Base-by-base conservation (phyloP, 2,113 vertebrate species). In the Limnothrissa miodon region DNA sequence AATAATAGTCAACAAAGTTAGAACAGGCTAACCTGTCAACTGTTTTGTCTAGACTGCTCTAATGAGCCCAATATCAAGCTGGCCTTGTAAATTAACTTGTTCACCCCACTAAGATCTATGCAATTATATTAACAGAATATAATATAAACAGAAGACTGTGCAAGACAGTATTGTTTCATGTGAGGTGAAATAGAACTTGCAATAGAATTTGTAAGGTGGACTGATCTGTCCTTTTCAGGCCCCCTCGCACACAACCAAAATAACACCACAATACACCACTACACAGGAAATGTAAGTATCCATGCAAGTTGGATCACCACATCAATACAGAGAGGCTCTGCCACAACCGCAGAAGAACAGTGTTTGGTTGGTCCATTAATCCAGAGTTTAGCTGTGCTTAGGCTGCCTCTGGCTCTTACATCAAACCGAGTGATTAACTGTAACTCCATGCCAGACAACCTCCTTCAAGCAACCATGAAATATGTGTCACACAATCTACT, bases 391-490 rank as follows among this genome's bases (percentile, higher is more conserved):
- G 83, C 66, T 84, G 6, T 13, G 42, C 45, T 84, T 70, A 84
- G n/a, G 62, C 83, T 48, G 56, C 83, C 44, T 46, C 79, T 84
- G 83, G 83, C 83, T 84, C 70, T 56, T 17, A 80, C 83, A 74
- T 84, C 83, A 42, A 84, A 84, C 56, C 39, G 39, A n/a, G 23
- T 39, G 83, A 84, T 80, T 84, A 84, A 84, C 59, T 45, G 80
- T 15, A 19, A 51, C 83, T 66, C 29, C 7, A 17, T 42, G 82
- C 82, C 78, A 80, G 29, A 51, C 79, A 84, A 66, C 79, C 11
- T 74, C 15, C 83, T 84, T 84, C 42, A 46, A 80, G 39, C 56
- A 59, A 80, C 25, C 29, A 36, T 74, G 66, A 45, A 29, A 39
- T 70, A 80, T 80, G 78, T 84, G 56, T 66, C 45, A 80, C 42